phyloP scores from a whole-genome alignment of 2,888 invertebrate species.

The Poecilobothrus nobilitatus region DNA sequence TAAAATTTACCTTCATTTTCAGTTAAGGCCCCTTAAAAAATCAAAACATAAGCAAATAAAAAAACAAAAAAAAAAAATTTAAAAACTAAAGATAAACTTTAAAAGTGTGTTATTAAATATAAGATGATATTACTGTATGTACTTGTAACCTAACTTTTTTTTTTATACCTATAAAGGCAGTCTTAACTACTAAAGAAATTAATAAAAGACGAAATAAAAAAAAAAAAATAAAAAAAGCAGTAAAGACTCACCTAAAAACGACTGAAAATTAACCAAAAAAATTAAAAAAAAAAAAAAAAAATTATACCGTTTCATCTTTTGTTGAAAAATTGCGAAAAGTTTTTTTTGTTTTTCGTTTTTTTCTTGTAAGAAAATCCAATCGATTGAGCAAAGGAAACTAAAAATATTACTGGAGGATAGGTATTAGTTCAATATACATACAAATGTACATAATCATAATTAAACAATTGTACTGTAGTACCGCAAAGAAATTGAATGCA shows the following conservation, averaged over 20 bases:
- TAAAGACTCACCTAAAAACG: background rate
- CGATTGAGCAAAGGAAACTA: background rate
- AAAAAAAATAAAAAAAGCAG: no score
- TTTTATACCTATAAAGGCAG: background rate
- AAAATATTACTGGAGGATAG: slow-evolving; percentile 1
- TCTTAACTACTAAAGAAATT: background rate
- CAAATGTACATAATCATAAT: no score
- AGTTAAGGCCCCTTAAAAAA: background rate
- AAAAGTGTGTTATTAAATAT: background rate
- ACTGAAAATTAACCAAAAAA: background rate
- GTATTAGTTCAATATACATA: background rate
- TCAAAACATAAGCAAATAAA: no score
- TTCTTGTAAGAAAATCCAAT: background rate
- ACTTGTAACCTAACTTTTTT: background rate
- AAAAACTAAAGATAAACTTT: background rate
- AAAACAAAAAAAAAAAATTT: no score
- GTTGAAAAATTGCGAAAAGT: background rate
- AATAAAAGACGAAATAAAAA: no score
- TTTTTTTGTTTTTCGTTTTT: background rate
- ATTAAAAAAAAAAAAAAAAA: background rate
- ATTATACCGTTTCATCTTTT: background rate
- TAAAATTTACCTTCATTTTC: background rate
- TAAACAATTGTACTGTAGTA: no score
- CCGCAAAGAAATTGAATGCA: no score
- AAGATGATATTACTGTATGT: background rate